Evolutionary conservation across 2,888 invertebrate genomes (phyloP).

Genomic region (Plemyria rubiginata): DNA sequence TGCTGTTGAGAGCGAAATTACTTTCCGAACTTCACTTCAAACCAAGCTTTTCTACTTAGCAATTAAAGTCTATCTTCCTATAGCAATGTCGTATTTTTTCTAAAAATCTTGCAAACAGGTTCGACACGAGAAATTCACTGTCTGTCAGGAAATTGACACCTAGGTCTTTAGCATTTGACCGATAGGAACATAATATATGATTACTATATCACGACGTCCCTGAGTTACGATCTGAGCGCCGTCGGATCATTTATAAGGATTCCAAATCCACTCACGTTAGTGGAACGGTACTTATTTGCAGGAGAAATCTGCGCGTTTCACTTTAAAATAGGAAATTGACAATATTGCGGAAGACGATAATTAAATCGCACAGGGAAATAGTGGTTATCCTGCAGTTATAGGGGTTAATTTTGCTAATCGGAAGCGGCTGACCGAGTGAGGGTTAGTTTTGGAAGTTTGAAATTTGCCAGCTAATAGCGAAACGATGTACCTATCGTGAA

Average conservation of each 20-base stretch:
- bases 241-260: constrained; percentile 41
- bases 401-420: constrained; percentile 12
- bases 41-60: constrained; percentile 52
- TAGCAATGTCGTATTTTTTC: constrained; percentile 54
- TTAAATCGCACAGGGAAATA: neutral
- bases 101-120: constrained; percentile 63
- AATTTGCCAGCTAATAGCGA: constrained; percentile 48
- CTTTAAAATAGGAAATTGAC: constrained; percentile 27
- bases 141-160: constrained; percentile 64
- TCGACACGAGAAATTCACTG: constrained; percentile 71
- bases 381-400: neutral
- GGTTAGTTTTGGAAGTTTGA: constrained; percentile 37
- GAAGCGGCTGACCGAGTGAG: constrained; percentile 5
- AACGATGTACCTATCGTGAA: constrained; percentile 45
- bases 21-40: constrained; percentile 63
- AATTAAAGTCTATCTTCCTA: constrained; percentile 57
- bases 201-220: constrained; percentile 44
- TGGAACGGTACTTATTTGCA: constrained; percentile 38
- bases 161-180: constrained; percentile 60
- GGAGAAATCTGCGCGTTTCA: constrained; percentile 37
- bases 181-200: constrained; percentile 54
- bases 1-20: constrained; percentile 78
- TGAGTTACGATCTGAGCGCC: constrained; percentile 33
- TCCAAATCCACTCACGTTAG: constrained; percentile 38
- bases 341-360: constrained; percentile 19